These are phyloP conservation scores for Tadarida brasiliensis DNA, from an alignment of 2,797 vertebrate species.

Conservation along the genomic window DNA sequence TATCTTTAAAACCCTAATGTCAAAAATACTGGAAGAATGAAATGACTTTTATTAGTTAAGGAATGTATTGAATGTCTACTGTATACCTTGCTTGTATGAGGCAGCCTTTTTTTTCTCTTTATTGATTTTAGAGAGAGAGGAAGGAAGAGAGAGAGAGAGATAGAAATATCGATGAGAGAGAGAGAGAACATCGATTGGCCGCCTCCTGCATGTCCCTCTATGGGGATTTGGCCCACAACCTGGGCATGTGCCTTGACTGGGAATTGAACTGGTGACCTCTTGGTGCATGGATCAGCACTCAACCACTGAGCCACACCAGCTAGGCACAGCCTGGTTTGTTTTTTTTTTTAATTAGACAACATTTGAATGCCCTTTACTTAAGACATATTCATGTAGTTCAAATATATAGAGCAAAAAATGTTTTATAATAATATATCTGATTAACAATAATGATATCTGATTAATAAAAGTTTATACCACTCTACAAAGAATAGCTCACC, in stretches of 20 bases:
- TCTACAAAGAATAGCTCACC: constrained; percentile 46
- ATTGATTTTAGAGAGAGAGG: too few relatives aligned
- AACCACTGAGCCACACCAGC: too few relatives aligned
- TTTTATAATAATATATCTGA: too few relatives aligned
- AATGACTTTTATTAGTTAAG: constrained; percentile 13
- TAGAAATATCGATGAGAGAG: too few relatives aligned
- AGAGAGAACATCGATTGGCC: too few relatives aligned
- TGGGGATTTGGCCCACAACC: too few relatives aligned
- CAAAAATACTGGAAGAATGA: constrained; percentile 25
- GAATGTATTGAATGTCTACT: neutral
- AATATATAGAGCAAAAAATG: constrained; percentile 27
- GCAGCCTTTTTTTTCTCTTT: neutral
- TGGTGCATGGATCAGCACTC: too few relatives aligned
- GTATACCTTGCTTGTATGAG: neutral
- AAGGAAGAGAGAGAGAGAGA: too few relatives aligned
- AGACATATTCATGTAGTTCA: neutral
- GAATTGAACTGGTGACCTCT: too few relatives aligned
- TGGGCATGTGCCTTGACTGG: too few relatives aligned
- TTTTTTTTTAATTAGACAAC: constrained; percentile 50
- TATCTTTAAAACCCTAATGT: constrained; percentile 22
- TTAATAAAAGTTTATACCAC: constrained; percentile 68
- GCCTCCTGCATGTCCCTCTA: too few relatives aligned
- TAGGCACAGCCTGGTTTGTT: too few relatives aligned
- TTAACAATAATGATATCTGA: constrained; percentile 40
- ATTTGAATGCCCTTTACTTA: constrained; percentile 25